Conservation (phyloP, 2,888 invertebrate species). For the Acronicta leporina region DNA sequence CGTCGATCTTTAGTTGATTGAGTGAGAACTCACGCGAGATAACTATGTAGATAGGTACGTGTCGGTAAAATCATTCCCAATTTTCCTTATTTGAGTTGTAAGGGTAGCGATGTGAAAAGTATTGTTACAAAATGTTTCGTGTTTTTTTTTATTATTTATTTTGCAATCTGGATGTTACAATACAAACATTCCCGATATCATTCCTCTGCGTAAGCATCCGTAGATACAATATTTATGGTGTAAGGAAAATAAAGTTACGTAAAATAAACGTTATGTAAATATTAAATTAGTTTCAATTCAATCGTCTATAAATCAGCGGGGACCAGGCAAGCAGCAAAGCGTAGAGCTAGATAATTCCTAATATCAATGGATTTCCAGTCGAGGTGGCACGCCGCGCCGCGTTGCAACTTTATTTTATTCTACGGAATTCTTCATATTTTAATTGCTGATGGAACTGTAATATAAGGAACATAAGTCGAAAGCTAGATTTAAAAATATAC, state of each 20-base stretch:
- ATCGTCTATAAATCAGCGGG: slow-evolving; percentile 27
- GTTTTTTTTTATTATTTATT: background rate
- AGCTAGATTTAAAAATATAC: too few species aligned
- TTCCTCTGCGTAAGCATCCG: too few species aligned
- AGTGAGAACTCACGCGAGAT: slow-evolving; percentile 27
- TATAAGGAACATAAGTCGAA: too few species aligned
- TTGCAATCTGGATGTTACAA: too few species aligned
- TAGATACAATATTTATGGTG: too few species aligned
- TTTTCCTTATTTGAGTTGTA: slow-evolving; percentile 13
- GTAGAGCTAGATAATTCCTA: slow-evolving; percentile 61
- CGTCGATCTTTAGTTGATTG: slow-evolving; percentile 36
- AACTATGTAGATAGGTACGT: background rate
- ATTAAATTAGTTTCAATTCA: slow-evolving; percentile 28
- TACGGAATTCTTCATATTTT: slow-evolving; percentile 26
- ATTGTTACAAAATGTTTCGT: background rate
- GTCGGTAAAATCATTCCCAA: slow-evolving; percentile 12
- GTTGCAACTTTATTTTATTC: slow-evolving; percentile 35
- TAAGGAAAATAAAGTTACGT: too few species aligned
- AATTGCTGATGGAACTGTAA: slow-evolving; percentile 34
- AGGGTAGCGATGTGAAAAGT: background rate
- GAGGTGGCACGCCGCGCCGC: slow-evolving; percentile 35
- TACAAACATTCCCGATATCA: too few species aligned
- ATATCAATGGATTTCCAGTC: slow-evolving; percentile 69
- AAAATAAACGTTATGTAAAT: too few species aligned
- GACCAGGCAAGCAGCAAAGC: slow-evolving; percentile 42